A percentile compares a stretch with the other conserved stretches of the same genome.
Conservation (phyloP, 2,113 vertebrate genomes). For the Sorex fumeus region DNA sequence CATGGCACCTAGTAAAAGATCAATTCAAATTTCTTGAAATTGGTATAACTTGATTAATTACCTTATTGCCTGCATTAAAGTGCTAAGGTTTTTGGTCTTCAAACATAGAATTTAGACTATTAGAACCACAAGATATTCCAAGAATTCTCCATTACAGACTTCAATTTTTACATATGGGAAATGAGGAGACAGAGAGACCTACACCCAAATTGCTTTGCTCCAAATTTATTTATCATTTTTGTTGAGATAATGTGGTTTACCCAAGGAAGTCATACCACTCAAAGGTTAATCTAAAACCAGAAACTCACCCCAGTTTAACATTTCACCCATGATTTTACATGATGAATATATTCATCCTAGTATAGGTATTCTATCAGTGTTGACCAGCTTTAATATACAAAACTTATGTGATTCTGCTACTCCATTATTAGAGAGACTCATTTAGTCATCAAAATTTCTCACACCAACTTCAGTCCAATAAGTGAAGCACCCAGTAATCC, state of each 20-base stretch:
- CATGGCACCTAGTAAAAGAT: neutral
- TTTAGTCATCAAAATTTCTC: conserved; percentile 26
- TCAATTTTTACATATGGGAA: conserved; percentile 18
- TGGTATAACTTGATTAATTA: conserved; percentile 20
- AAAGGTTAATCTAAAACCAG: neutral
- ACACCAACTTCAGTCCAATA: neutral
- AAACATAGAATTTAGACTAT: neutral
- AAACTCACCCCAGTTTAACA: neutral
- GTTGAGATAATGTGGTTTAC: too few species aligned
- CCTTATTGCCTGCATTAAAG: conserved; percentile 21
- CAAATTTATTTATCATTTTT: too few species aligned
- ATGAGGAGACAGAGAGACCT: neutral
- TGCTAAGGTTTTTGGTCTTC: conserved; percentile 31
- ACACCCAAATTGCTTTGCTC: neutral
- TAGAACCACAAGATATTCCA: neutral
- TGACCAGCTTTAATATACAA: neutral
- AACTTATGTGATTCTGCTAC: conserved; percentile 8
- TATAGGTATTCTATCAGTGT: neutral
- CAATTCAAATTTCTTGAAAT: conserved; percentile 22
- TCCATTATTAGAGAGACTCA: neutral
- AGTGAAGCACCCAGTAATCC: neutral
- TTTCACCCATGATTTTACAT: neutral
- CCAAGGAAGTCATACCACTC: neutral
- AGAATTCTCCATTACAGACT: neutral
- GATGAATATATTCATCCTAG: neutral